Conservation (phyloP, 2,113 vertebrate genomes). For the Chrysemys picta region DNA sequence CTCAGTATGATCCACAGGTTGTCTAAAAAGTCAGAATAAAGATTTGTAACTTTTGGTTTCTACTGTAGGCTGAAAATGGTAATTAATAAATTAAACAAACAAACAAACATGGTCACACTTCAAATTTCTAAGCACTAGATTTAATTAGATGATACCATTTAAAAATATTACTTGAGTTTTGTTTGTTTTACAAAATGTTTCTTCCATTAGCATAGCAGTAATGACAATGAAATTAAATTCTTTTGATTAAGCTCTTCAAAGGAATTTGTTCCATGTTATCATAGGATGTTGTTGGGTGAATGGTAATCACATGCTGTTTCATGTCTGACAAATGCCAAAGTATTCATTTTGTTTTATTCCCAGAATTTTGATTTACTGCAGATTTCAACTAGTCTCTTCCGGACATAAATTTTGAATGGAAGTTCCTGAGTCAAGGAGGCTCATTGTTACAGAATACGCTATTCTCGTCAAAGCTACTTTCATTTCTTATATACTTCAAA, state of each 20-base stretch:
- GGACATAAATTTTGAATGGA: background rate
- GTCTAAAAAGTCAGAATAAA: background rate
- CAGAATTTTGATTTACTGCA: slow-evolving; percentile 1
- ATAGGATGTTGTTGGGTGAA: background rate
- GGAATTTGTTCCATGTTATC: background rate
- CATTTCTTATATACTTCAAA: background rate
- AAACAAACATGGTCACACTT: background rate
- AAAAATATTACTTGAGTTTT: background rate
- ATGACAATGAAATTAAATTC: background rate
- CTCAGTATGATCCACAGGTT: background rate
- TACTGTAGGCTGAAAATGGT: background rate
- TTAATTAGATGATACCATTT: background rate
- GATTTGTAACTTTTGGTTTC: background rate
- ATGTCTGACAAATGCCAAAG: background rate
- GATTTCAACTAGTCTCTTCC: background rate
- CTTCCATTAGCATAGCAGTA: background rate
- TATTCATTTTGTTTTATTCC: background rate
- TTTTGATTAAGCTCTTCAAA: background rate
- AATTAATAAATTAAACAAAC: background rate
- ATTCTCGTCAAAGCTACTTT: background rate
- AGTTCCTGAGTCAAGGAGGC: background rate
- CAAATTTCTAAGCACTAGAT: background rate
- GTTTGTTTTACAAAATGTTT: background rate
- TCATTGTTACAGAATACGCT: background rate
- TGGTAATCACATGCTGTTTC: background rate